These are phyloP conservation scores for Triops longicaudatus DNA, from an alignment of 1,140 invertebrate genomes.

Conservation along the genomic window DNA sequence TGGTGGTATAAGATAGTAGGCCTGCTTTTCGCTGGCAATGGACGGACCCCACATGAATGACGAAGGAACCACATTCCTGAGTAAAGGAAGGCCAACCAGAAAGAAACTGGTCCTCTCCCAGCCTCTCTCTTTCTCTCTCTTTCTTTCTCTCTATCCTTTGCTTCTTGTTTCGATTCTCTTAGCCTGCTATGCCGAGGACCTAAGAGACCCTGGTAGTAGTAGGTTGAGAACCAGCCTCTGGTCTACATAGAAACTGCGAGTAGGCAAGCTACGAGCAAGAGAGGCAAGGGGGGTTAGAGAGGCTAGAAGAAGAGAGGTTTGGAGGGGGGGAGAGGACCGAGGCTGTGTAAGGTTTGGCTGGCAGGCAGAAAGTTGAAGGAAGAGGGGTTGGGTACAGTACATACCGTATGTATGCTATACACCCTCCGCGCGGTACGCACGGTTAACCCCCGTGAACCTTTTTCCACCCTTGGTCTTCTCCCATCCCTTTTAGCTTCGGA, in stretches of 20 bases:
- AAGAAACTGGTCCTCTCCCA: constrained; percentile 7
- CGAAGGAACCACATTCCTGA: constrained; percentile 11
- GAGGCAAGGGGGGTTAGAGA: not conserved
- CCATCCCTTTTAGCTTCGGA: constrained; percentile 22
- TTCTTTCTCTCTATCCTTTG: not conserved
- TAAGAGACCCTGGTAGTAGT: not conserved
- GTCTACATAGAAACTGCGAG: not conserved
- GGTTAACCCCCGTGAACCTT: not conserved
- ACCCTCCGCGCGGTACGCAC: constrained; percentile 24
- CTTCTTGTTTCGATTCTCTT: constrained; percentile 8
- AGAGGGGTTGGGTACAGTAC: constrained; percentile 8
- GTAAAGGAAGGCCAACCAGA: not conserved
- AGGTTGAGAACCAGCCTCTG: not conserved
- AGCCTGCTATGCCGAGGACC: not conserved
- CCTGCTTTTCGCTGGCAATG: constrained; percentile 3
- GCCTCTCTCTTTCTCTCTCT: constrained; percentile 16
- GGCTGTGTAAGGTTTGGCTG: constrained; percentile 17
- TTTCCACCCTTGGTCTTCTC: constrained; percentile 9
- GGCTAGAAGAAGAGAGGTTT: not conserved
- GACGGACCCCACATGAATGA: constrained; percentile 6
- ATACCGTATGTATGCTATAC: constrained; percentile 24
- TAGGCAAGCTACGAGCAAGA: constrained; percentile 4
- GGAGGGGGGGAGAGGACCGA: constrained; percentile 9
- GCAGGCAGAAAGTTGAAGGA: constrained; percentile 16
- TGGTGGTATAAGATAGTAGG: not conserved